Evolutionary conservation across 2,888 invertebrate species (phyloP).

Genomic region (Campoletis raptor): DNA sequence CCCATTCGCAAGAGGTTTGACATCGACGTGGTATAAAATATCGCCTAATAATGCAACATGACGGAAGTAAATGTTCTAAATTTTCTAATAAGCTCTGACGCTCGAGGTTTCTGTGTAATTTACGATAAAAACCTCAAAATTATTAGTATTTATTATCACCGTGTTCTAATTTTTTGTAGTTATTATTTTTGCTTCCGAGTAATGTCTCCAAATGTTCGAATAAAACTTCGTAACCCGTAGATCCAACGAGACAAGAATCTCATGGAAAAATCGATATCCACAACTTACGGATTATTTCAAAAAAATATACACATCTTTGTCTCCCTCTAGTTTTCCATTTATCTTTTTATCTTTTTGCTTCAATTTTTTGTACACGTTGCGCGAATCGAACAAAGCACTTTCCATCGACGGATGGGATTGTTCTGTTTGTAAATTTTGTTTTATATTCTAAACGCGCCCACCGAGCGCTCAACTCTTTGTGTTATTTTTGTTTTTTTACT

Average conservation of each 20-base stretch:
- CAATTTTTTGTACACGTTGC: slow-evolving; percentile 70
- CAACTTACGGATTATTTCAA: slow-evolving; percentile 62
- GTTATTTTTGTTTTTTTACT: neutral
- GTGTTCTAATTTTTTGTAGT: slow-evolving; percentile 28
- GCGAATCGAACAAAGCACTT: slow-evolving; percentile 64
- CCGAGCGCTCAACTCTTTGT: slow-evolving; percentile 39
- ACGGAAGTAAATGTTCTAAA: slow-evolving; percentile 56
- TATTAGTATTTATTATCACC: slow-evolving; percentile 42
- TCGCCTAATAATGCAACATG: slow-evolving; percentile 31
- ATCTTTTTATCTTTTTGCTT: slow-evolving; percentile 19
- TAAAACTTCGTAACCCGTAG: slow-evolving; percentile 36
- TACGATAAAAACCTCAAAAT: slow-evolving; percentile 37
- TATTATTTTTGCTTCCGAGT: slow-evolving; percentile 33
- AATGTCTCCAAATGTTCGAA: slow-evolving; percentile 49
- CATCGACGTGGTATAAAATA: slow-evolving; percentile 52
- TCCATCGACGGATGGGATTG: slow-evolving; percentile 61
- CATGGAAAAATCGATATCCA: slow-evolving; percentile 43
- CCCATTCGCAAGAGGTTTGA: slow-evolving; percentile 40
- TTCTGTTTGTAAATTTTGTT: slow-evolving; percentile 54
- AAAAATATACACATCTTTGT: slow-evolving; percentile 70
- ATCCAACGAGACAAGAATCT: slow-evolving; percentile 38
- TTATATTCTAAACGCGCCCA: slow-evolving; percentile 54
- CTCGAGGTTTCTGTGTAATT: slow-evolving; percentile 51
- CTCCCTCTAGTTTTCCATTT: slow-evolving; percentile 36
- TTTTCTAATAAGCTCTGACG: slow-evolving; percentile 74